A percentile compares a stretch with the other conserved stretches of the same genome.
Evolutionary conservation across 2,888 invertebrate genomes (phyloP).

Genomic region (Punctoribates punctum): DNA sequence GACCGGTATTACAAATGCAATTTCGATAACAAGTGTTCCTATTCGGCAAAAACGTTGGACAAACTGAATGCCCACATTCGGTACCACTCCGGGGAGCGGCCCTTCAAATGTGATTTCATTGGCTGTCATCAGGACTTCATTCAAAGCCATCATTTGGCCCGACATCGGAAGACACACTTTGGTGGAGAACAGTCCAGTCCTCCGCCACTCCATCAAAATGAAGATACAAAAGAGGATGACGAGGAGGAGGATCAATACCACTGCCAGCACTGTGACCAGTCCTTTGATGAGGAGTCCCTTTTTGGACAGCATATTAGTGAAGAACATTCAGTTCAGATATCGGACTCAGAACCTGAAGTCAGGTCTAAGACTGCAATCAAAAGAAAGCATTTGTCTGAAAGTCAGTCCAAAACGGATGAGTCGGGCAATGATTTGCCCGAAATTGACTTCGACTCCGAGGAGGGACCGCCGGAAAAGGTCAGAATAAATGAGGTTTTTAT

Average conservation of each 20-base stretch:
- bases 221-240: neutral
- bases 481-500: neutral
- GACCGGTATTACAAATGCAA: conserved; percentile 16
- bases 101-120: conserved; percentile 33
- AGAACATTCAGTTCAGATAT: no score
- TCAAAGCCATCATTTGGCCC: conserved; percentile 33
- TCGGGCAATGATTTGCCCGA: neutral
- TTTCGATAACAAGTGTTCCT: conserved; percentile 25
- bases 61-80: conserved; percentile 15
- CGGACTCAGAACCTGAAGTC: no score
- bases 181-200: neutral
- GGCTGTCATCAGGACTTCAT: conserved; percentile 31
- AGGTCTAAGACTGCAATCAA: no score
- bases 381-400: neutral
- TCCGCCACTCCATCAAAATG: neutral
- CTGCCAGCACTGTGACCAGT: no score
- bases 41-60: conserved; percentile 24
- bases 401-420: neutral
- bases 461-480: neutral
- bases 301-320: no score
- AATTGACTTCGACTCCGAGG: neutral
- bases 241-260: neutral
- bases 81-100: conserved; percentile 30
- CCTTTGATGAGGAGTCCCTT: no score
- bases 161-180: conserved; percentile 30